phyloP scores from a whole-genome alignment of 1,140 invertebrate species.

The Protaetia brevitarsis region DNA sequence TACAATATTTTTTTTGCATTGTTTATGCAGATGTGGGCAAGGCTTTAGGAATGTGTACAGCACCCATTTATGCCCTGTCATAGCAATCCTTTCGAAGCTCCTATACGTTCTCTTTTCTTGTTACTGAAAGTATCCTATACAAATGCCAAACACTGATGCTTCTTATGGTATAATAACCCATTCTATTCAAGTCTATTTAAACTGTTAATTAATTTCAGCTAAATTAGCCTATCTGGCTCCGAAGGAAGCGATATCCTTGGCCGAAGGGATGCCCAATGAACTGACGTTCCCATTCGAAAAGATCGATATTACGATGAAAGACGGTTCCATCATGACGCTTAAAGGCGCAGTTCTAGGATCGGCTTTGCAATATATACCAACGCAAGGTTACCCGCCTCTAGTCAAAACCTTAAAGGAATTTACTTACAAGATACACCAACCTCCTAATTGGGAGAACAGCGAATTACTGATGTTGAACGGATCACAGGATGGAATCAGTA shows the following conservation, averaged over 20 bases:
- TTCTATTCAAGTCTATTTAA: neutral
- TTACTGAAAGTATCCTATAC: too few species aligned
- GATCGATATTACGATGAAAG: conserved; percentile 61
- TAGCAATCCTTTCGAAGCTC: too few species aligned
- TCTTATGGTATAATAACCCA: neutral
- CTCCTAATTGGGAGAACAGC: conserved; percentile 59
- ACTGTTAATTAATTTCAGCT: conserved; percentile 50
- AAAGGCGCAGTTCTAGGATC: conserved; percentile 57
- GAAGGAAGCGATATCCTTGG: conserved; percentile 67
- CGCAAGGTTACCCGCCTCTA: conserved; percentile 68
- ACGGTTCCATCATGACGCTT: conserved; percentile 57
- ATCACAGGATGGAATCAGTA: conserved; percentile 73
- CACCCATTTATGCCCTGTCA: too few species aligned
- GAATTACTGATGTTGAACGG: conserved; percentile 69
- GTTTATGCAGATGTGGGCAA: too few species aligned
- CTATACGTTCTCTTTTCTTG: too few species aligned
- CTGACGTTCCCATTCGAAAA: conserved; percentile 69
- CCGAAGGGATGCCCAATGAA: conserved; percentile 76
- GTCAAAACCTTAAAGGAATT: conserved; percentile 62
- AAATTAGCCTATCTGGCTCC: conserved; percentile 63
- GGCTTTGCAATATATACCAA: conserved; percentile 72
- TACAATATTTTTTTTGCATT: too few species aligned
- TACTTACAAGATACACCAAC: conserved; percentile 62
- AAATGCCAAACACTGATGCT: too few species aligned
- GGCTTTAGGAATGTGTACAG: too few species aligned